These are phyloP conservation scores for Stegostoma tigrinum DNA, from an alignment of 2,113 vertebrate species.

Conservation along the genomic window DNA sequence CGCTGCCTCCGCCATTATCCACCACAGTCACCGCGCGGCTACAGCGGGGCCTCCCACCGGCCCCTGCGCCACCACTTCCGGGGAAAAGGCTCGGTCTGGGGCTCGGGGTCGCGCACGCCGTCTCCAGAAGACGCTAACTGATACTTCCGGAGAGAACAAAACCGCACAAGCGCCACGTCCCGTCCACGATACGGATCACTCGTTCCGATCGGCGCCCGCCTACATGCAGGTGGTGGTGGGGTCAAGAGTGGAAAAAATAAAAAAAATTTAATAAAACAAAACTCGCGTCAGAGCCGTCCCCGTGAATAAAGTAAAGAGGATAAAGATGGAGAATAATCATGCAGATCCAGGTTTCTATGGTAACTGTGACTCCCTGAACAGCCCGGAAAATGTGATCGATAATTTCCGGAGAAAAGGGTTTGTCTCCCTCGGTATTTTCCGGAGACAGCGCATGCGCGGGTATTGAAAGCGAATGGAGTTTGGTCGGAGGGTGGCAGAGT, in stretches of 20 bases:
- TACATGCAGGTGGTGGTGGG: too few species aligned
- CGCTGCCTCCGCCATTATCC: slow-evolving; percentile 68
- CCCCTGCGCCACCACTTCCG: slow-evolving; percentile 59
- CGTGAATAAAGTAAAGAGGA: neutral
- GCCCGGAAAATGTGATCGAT: neutral
- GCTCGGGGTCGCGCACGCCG: neutral
- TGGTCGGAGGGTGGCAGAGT: neutral
- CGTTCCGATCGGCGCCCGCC: neutral
- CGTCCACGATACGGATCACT: neutral
- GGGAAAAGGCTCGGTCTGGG: slow-evolving; percentile 20
- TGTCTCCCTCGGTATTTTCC: neutral
- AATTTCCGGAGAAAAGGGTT: neutral
- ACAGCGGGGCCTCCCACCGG: slow-evolving; percentile 42
- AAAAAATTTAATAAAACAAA: neutral
- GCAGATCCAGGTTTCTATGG: neutral
- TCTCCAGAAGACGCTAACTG: neutral
- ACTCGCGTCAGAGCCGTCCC: neutral
- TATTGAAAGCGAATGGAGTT: neutral
- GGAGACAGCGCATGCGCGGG: neutral
- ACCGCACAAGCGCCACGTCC: neutral
- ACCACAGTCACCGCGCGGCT: slow-evolving; percentile 44
- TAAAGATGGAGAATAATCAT: neutral
- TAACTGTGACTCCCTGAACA: too few species aligned
- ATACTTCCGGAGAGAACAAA: neutral
- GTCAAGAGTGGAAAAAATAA: neutral